Base-by-base conservation (phyloP, 1,140 invertebrate genomes). In the Archivesica marissinica region DNA sequence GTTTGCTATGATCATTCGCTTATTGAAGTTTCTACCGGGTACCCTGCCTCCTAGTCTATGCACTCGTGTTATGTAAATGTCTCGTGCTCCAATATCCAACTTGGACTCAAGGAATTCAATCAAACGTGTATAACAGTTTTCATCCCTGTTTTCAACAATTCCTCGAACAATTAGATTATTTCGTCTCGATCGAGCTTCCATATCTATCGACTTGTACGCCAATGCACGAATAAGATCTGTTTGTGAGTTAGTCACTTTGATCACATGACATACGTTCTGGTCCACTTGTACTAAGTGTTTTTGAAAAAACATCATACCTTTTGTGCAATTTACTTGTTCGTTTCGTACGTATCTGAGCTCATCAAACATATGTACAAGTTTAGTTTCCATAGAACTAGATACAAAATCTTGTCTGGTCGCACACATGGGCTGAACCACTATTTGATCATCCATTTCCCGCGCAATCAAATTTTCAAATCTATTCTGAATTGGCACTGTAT, bases 111-210 rank as follows among this genome's bases (percentile, higher is more conserved):
- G n/a, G n/a, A n/a, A n/a, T n/a, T n/a, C n/a, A n/a, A n/a, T n/a
- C n/a, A n/a, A n/a, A n/a, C n/a, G n/a, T n/a, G n/a, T n/a, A n/a
- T n/a, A 38, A 68, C 64, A 68, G 38, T 68, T 68, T 28, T 68
- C 35, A 41, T 28, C 30, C 20, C 4, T 35, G 33, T 68, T 39
- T 39, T 68, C 64, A 17, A 38, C 20, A 38, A 68, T 4, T 4
- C 64, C 64, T 39, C 64, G 64, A 41, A 68, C 38, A 39, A 68
- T 68, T 17, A 68, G 20, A n/a, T 68, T 68, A 41, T 68, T 68
- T 23, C 64, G 33, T 68, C 35, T 68, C 9, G 33, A 33, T 38
- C 64, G 15, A 39, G 64, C 64, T 41, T 68, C 64, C 15, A 17
- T 20, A 38, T 68, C 64, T 39, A 68, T 68, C 7, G 64, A 68